Conservation (phyloP, 2,888 invertebrate species). For the Thera britannica region DNA sequence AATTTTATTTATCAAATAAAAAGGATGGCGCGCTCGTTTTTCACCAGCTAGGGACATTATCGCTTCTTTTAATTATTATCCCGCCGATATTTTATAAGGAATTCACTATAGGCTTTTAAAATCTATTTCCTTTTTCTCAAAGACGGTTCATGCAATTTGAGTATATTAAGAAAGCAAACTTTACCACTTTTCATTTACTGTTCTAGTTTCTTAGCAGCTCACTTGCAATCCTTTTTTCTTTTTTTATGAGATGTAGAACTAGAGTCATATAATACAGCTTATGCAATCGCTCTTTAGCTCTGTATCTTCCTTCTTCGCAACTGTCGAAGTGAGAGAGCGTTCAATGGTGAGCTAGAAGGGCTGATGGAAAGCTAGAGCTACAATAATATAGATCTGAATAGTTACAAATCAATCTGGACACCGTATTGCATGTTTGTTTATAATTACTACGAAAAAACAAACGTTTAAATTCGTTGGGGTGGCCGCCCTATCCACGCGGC, state of each 20-base stretch:
- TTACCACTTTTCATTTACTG: too few species aligned
- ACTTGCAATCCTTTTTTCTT: not conserved
- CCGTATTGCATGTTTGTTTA: slow-evolving; percentile 53
- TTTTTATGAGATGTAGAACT: not conserved
- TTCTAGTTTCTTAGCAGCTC: too few species aligned
- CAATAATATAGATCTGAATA: slow-evolving; percentile 22
- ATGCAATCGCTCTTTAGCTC: not conserved
- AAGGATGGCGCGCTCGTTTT: slow-evolving; percentile 83
- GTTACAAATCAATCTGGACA: slow-evolving; percentile 37
- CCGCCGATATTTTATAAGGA: slow-evolving; percentile 78
- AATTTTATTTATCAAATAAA: slow-evolving; percentile 85
- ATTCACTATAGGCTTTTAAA: slow-evolving; percentile 37
- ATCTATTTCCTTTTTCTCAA: slow-evolving; percentile 39
- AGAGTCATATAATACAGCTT: not conserved
- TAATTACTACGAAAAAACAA: slow-evolving; percentile 61
- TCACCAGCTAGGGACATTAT: slow-evolving; percentile 82
- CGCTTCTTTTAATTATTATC: slow-evolving; percentile 85
- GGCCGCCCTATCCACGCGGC: slow-evolving; percentile 75
- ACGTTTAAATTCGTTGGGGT: slow-evolving; percentile 77
- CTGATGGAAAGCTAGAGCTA: too few species aligned
- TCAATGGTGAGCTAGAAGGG: not conserved
- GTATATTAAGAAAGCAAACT: not conserved
- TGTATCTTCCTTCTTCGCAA: not conserved
- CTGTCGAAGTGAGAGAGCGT: not conserved
- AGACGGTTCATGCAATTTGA: not conserved